Evolutionary conservation across 2,888 invertebrate species (phyloP).

Genomic region (Rhorus exstirpatorius): DNA sequence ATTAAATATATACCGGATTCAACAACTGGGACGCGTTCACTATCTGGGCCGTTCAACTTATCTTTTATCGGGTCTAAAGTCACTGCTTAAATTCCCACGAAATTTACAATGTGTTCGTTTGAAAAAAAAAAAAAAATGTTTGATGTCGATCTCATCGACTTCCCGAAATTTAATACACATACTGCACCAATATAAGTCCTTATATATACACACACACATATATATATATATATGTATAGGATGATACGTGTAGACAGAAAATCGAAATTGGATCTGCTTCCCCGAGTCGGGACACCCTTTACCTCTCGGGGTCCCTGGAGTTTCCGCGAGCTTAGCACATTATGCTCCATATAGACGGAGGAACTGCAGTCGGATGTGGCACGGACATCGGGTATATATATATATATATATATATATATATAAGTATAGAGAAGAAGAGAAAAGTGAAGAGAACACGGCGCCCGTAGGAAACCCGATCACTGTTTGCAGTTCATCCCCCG

Average conservation of each 20-base stretch:
- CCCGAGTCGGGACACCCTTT: slow-evolving; percentile 74
- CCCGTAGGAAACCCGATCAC: slow-evolving; percentile 82
- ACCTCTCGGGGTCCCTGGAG: slow-evolving; percentile 56
- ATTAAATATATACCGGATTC: no score
- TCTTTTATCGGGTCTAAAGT: no score
- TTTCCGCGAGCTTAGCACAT: slow-evolving; percentile 58
- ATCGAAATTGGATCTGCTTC: slow-evolving; percentile 78
- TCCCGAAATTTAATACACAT: slow-evolving; percentile 15
- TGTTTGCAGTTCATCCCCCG: slow-evolving; percentile 84
- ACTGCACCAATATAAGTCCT: slow-evolving; percentile 36
- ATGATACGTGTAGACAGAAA: no score
- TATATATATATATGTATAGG: slow-evolving; percentile 17
- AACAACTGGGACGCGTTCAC: no score
- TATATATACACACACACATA: slow-evolving; percentile 14
- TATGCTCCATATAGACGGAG: slow-evolving; percentile 35
- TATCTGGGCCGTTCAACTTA: no score
- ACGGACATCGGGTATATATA: slow-evolving; percentile 59
- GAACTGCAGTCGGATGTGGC: slow-evolving; percentile 52
- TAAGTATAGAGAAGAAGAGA: slow-evolving; percentile 52
- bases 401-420: no score
- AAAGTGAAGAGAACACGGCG: slow-evolving; percentile 65
- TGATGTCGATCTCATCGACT: no score
- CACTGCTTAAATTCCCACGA: no score
- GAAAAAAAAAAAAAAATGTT: no score
- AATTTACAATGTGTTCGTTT: no score